Evolutionary conservation across 2,797 vertebrate genomes (phyloP).

Genomic region (Momotus momota): DNA sequence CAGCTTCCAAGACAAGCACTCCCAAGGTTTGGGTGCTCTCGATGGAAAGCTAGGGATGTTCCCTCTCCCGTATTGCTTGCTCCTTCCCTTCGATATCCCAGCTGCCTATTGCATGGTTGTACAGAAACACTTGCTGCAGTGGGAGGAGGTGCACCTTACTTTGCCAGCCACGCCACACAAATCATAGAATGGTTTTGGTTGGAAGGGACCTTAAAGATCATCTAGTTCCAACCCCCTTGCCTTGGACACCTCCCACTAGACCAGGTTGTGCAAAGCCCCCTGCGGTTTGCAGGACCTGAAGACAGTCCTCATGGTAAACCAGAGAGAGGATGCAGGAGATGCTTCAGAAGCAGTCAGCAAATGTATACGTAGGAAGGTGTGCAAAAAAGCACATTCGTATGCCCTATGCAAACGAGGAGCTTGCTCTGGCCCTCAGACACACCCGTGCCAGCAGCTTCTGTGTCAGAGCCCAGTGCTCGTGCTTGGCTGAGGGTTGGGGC

Average conservation of each 20-base stretch:
- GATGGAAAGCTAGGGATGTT: neutral
- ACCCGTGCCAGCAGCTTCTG: rapidly evolving
- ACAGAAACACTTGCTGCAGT: rapidly evolving
- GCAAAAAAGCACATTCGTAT: neutral
- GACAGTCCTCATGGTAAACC: neutral
- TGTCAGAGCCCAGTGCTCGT: neutral
- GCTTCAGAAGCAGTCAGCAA: neutral
- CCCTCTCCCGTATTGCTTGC: neutral
- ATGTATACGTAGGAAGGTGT: rapidly evolving
- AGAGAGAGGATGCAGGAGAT: neutral
- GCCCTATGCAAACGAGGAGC: neutral
- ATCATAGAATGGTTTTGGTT: too few relatives aligned
- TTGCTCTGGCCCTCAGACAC: neutral
- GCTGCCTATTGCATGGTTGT: neutral
- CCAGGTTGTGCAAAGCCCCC: too few relatives aligned
- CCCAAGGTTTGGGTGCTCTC: neutral
- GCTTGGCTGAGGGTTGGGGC: neutral
- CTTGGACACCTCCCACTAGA: too few relatives aligned
- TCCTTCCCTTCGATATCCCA: neutral
- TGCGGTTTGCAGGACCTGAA: neutral
- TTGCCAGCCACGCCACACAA: neutral
- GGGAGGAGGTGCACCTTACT: neutral
- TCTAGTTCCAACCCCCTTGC: too few relatives aligned
- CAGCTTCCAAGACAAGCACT: neutral
- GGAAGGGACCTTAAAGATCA: too few relatives aligned